phyloP scores from a whole-genome alignment of 37 sponge, comb jelly and placozoan species.

The Beroe forskalii region DNA sequence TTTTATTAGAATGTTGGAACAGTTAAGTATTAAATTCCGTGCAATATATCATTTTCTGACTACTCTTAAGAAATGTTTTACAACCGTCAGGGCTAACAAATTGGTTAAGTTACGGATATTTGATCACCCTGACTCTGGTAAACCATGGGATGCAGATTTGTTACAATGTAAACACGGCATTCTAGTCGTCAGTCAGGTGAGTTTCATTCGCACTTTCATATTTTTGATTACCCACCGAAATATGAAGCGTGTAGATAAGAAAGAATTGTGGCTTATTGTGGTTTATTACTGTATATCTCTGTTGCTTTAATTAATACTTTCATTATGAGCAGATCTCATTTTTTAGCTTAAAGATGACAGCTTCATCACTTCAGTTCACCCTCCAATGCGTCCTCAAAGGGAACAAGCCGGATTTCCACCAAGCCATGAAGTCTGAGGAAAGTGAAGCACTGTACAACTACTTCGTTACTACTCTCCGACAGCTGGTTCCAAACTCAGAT shows the following conservation, averaged over 20 bases:
- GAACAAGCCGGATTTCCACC: conserved; percentile 98
- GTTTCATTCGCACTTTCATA: too few relatives aligned
- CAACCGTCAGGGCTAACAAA: conserved; percentile 35
- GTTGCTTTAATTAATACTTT: too few relatives aligned
- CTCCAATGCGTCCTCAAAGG: conserved; percentile 94
- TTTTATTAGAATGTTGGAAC: too few relatives aligned
- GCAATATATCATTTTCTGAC: too few relatives aligned
- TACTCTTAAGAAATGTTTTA: too few relatives aligned
- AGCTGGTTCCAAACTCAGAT: conserved; percentile 67
- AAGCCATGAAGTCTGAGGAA: conserved; percentile 78
- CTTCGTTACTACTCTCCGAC: conserved; percentile 72
- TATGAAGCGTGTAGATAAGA: too few relatives aligned
- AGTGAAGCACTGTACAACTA: conserved; percentile 81
- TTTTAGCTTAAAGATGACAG: too few relatives aligned
- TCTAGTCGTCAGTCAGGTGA: conserved; percentile 27
- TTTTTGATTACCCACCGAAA: too few relatives aligned
- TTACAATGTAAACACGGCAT: conserved; percentile 13
- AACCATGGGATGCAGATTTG: conserved; percentile 49
- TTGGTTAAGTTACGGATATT: conserved; percentile 48
- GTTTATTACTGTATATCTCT: too few relatives aligned
- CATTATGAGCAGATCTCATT: too few relatives aligned
- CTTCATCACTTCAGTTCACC: conserved; percentile 81
- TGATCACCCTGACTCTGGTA: conserved; percentile 11
- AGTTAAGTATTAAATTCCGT: too few relatives aligned
- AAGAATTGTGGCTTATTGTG: too few relatives aligned